These are phyloP conservation scores for Pseudochirops corinnae DNA, from an alignment of 2,797 vertebrate species.

Conservation along the genomic window DNA sequence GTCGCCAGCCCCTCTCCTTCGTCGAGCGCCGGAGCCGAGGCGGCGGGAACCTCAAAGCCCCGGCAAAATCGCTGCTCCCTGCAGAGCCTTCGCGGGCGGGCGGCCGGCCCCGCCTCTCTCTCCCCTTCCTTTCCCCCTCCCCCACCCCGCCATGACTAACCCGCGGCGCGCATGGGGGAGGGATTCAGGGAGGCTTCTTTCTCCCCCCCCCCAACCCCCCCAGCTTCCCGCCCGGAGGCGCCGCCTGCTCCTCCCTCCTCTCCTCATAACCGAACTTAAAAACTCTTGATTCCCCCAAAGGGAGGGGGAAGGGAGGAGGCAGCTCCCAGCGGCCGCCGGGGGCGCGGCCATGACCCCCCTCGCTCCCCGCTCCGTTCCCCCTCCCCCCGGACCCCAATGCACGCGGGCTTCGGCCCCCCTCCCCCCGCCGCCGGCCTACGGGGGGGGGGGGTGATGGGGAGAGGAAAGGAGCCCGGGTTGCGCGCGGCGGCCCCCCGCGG, in stretches of 20 bases:
- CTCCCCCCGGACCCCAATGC: constrained; percentile 36
- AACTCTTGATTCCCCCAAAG: constrained; percentile 56
- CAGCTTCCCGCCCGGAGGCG: background rate
- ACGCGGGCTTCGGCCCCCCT: constrained; percentile 54
- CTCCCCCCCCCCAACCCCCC: no score
- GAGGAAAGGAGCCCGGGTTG: constrained; percentile 1
- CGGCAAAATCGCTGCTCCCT: constrained; percentile 69
- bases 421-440: constrained; percentile 43
- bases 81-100: constrained; percentile 26
- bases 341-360: constrained; percentile 75
- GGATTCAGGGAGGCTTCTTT: background rate
- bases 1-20: constrained; percentile 71
- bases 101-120: background rate
- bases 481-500: background rate
- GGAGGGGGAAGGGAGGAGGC: constrained; percentile 53
- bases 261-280: constrained; percentile 38
- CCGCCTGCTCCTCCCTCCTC: background rate
- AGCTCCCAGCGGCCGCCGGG: constrained; percentile 40
- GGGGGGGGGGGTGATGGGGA: no score
- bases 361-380: background rate
- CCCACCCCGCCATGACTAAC: background rate
- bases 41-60: constrained; percentile 81
- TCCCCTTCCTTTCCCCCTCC: background rate
- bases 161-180: background rate
- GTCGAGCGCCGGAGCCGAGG: constrained; percentile 70